Evolutionary conservation across 2,888 invertebrate species (phyloP), one percentile per base, ranked within the genome.

Genomic region (Unio delphinus): DNA sequence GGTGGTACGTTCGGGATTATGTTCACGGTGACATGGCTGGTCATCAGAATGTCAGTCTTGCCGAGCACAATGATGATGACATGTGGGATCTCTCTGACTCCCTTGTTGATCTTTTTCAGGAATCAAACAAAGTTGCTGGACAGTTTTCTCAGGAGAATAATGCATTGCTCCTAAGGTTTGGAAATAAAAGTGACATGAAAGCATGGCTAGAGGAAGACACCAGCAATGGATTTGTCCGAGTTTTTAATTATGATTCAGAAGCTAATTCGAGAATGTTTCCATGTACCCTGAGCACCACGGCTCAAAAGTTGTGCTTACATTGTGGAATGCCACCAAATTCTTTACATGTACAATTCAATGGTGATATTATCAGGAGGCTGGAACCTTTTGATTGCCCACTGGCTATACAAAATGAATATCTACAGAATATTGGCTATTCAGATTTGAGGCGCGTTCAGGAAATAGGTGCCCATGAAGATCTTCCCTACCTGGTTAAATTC

Each of bases 361-460:
- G 90, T 0, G 90, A 90, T 73, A 83, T 87, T 26, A 87, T 90
- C 64, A 80, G 86, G 17, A 77, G 90, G 26, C 80, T 90, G 73
- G 89, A 90, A 61, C 84, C 88, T 0, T 86, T 87, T 76, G 90
- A 90, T 62, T 85, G 87, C 76, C 91, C 91, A 0, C 79, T 91
- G 71, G 87, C 85, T 5, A 80, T 91, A 63, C 90, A 91, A 83
- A 90, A 90, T 79, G 90, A 90, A 68, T 89, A 87, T 76, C 83
- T 90, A 60, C 77, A 84, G 54, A 83, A 82, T n/a, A 83, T 90
- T 26, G 90, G 90, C 1, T 89, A 87, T 80, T 77, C 76, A 3
- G 86, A 90, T 67, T 75, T 84, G 17, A 73, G 73, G 60, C 82
- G 88, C 30, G 86, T 89, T 23, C 90, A 90, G 76, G 83, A 88